These are phyloP conservation scores for Melanotus villosus DNA, from an alignment of 2,888 invertebrate genomes.

Conservation along the genomic window DNA sequence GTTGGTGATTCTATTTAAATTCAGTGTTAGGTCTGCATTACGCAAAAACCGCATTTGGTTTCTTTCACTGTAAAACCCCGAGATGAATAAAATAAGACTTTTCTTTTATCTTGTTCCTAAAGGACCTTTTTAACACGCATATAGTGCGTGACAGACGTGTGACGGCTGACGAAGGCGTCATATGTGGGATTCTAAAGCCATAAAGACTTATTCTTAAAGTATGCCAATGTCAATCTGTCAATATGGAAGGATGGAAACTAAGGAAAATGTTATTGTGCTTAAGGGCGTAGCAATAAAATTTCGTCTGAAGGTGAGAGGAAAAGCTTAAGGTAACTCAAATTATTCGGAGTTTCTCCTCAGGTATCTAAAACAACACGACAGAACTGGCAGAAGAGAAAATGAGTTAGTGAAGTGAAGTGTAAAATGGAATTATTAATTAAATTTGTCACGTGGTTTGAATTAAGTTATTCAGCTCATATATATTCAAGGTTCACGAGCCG, in stretches of 20 bases:
- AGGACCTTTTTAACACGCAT: constrained; percentile 38
- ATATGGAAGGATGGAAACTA: neutral
- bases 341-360: too few species aligned
- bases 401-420: too few species aligned
- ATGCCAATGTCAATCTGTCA: constrained; percentile 17
- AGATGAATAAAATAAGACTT: constrained; percentile 52
- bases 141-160: constrained; percentile 37
- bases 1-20: constrained; percentile 42
- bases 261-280: neutral
- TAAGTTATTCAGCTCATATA: constrained; percentile 13
- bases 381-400: too few species aligned
- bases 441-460: constrained; percentile 6
- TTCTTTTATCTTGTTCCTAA: constrained; percentile 38
- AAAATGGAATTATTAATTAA: constrained; percentile 1
- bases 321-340: too few species aligned
- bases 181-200: constrained; percentile 36
- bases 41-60: constrained; percentile 51
- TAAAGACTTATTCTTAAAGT: constrained; percentile 27
- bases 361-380: too few species aligned
- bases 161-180: constrained; percentile 17
- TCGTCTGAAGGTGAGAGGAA: too few species aligned
- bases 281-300: too few species aligned
- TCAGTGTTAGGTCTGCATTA: constrained; percentile 42
- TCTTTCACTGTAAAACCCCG: constrained; percentile 47
- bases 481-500: constrained; percentile 16